Conservation (phyloP, 2,113 vertebrate genomes). For the Tragelaphus imberbis region DNA sequence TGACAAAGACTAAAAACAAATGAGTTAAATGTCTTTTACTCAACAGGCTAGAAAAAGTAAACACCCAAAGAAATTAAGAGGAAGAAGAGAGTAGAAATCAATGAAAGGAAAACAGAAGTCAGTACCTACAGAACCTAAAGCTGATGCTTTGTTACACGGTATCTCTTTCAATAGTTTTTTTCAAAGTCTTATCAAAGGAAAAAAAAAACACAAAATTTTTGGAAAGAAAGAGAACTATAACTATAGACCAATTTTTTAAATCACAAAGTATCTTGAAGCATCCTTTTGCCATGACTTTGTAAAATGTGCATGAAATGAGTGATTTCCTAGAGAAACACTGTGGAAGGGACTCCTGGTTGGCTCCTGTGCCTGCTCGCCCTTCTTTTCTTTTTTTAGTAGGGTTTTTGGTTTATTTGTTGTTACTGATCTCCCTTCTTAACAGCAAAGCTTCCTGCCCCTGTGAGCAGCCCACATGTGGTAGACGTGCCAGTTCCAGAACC, state of each 20-base stretch:
- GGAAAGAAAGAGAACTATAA: not conserved
- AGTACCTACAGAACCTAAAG: not conserved
- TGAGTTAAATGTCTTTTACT: not conserved
- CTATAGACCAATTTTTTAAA: not conserved
- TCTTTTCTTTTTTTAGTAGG: not conserved
- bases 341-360: not conserved
- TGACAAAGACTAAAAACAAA: not conserved
- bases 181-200: not conserved
- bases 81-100: not conserved
- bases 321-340: not conserved
- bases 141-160: not conserved
- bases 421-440: not conserved
- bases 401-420: not conserved
- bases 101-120: not conserved
- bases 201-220: not conserved
- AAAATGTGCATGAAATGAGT: not conserved
- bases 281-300: not conserved
- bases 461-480: accelerated
- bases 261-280: not conserved
- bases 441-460: not conserved
- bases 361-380: accelerated
- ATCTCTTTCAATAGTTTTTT: not conserved
- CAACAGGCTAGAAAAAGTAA: not conserved
- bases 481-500: not conserved
- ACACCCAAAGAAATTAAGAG: not conserved